Conservation (phyloP, 2,888 invertebrate species). For the Eueremaeus valkanovi region DNA sequence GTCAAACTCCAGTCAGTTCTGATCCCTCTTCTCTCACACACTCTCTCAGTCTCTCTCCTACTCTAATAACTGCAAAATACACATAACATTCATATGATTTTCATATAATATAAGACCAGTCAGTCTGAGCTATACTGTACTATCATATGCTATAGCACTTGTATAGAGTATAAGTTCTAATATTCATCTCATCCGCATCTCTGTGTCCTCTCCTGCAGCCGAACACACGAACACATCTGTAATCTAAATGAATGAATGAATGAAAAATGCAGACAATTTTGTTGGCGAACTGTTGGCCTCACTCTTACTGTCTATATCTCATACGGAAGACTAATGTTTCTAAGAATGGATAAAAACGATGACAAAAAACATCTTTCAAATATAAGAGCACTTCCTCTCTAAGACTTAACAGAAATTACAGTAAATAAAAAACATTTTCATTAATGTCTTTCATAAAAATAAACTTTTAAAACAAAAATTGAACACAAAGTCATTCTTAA, state of each 20-base stretch:
- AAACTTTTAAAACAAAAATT: too few species aligned
- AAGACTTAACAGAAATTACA: too few species aligned
- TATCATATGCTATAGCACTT: too few species aligned
- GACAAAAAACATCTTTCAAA: conserved; percentile 22
- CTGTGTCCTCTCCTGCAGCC: background rate
- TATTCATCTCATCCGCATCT: background rate
- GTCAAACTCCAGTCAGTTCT: background rate
- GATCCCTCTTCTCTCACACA: background rate
- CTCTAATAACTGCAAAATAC: too few species aligned
- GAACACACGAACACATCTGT: background rate
- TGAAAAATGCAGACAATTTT: background rate
- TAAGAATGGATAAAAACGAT: background rate
- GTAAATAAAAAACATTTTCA: too few species aligned
- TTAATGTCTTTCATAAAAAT: too few species aligned
- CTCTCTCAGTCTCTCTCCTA: too few species aligned
- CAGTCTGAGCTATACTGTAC: too few species aligned
- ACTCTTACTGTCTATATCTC: background rate
- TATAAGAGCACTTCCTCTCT: too few species aligned
- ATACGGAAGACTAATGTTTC: background rate
- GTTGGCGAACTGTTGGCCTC: background rate
- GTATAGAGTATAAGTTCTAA: too few species aligned
- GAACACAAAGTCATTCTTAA: too few species aligned
- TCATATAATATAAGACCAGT: background rate
- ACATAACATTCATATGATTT: background rate
- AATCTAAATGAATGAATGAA: background rate